phyloP scores from a whole-genome alignment of 2,113 vertebrate species.

The Leuciscus idus region DNA sequence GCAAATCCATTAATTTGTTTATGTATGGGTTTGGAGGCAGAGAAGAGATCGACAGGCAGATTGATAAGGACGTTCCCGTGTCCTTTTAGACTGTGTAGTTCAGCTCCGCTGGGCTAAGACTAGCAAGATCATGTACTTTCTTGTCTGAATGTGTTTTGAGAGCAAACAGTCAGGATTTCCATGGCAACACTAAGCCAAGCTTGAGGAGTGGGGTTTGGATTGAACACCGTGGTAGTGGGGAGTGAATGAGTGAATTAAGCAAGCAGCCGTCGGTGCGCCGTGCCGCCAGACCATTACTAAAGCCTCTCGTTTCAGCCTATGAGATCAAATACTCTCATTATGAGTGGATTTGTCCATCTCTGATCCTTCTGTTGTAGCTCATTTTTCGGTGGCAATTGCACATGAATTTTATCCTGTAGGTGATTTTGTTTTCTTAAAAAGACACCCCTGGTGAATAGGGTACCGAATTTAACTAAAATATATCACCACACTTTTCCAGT shows the following conservation, averaged over 20 bases:
- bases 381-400: not conserved
- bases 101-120: slow-evolving; percentile 37
- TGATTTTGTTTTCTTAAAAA: not conserved
- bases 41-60: not conserved
- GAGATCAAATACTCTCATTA: slow-evolving; percentile 35
- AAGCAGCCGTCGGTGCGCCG: not conserved
- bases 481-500: not conserved
- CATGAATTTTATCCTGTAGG: not conserved
- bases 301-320: slow-evolving; percentile 10
- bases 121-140: slow-evolving; percentile 35
- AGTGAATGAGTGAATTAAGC: slow-evolving; percentile 47
- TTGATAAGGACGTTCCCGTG: slow-evolving; percentile 8
- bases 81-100: slow-evolving; percentile 9
- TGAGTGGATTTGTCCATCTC: slow-evolving; percentile 27
- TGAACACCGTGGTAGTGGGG: slow-evolving; percentile 24
- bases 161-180: slow-evolving; percentile 46
- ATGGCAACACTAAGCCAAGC: slow-evolving; percentile 49
- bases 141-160: slow-evolving; percentile 45
- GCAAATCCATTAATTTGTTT: slow-evolving; percentile 37
- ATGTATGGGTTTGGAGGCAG: not conserved
- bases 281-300: slow-evolving; percentile 26
- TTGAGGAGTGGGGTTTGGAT: slow-evolving; percentile 36
- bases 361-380: slow-evolving; percentile 6
- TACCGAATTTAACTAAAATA: not conserved
- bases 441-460: not conserved